Percentiles rank a stretch among this genome's conserved stretches.
Evolutionary conservation across 2,888 invertebrate genomes (phyloP).

Genomic region (Ceratothoa steindachneri): DNA sequence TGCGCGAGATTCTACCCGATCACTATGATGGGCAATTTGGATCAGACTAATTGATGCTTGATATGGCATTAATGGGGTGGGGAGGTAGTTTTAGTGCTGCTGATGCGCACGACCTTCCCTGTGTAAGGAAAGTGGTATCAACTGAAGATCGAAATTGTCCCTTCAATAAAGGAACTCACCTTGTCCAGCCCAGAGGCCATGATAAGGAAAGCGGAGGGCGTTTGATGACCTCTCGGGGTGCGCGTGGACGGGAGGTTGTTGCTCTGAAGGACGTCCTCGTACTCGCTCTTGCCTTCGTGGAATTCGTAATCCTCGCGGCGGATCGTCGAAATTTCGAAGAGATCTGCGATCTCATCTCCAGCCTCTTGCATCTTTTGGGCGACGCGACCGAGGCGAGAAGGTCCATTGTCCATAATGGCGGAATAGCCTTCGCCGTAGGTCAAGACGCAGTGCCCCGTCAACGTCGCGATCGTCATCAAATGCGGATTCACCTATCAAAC

Average conservation of each 20-base stretch:
- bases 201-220: conserved; percentile 82
- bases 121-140: too few relatives aligned
- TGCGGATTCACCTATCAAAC: conserved; percentile 64
- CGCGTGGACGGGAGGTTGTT: conserved; percentile 65
- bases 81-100: too few relatives aligned
- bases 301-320: conserved; percentile 69
- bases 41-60: too few relatives aligned
- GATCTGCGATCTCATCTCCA: conserved; percentile 70
- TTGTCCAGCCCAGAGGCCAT: conserved; percentile 74
- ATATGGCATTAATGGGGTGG: too few relatives aligned
- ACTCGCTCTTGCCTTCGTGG: conserved; percentile 66
- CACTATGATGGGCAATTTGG: too few relatives aligned
- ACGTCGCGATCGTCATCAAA: conserved; percentile 82
- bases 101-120: too few relatives aligned
- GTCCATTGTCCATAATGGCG: conserved; percentile 70
- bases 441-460: conserved; percentile 77
- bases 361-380: conserved; percentile 63
- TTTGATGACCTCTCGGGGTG: conserved; percentile 75
- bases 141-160: too few relatives aligned
- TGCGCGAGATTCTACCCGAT: too few relatives aligned
- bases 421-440: conserved; percentile 55
- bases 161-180: too few relatives aligned
- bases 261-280: conserved; percentile 79
- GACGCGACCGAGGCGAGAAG: conserved; percentile 60
- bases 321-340: conserved; percentile 62